These are phyloP conservation scores for Antheraea assamensis DNA, from an alignment of 2,888 invertebrate species.

Conservation along the genomic window DNA sequence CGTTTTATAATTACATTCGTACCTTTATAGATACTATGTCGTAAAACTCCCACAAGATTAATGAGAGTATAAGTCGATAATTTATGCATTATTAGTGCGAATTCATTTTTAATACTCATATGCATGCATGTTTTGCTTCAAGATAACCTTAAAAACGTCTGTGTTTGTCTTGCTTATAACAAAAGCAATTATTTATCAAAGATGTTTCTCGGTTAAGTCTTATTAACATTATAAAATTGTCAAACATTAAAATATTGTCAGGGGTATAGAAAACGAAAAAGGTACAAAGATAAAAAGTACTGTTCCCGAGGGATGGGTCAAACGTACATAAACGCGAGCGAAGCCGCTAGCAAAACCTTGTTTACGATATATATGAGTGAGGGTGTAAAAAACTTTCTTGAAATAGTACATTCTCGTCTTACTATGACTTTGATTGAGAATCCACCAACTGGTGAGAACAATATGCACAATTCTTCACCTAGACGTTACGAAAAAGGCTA, in stretches of 20 bases:
- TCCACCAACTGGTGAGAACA: too few species aligned
- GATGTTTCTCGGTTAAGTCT: background rate
- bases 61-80: background rate
- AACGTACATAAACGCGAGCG: too few species aligned
- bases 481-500: too few species aligned
- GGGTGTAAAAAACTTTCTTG: too few species aligned
- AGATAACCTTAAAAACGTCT: background rate
- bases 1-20: conserved; percentile 20
- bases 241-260: background rate
- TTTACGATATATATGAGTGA: too few species aligned
- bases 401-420: too few species aligned
- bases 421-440: too few species aligned
- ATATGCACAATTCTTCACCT: too few species aligned
- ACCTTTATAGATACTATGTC: conserved; percentile 29
- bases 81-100: background rate
- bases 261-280: too few species aligned
- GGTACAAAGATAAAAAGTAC: too few species aligned
- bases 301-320: too few species aligned
- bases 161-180: background rate
- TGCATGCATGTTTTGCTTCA: background rate
- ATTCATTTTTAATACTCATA: background rate
- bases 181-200: background rate
- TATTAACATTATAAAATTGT: background rate
- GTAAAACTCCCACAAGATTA: conserved; percentile 23
- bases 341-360: too few species aligned